Evolutionary conservation across 2,113 vertebrate species (phyloP).

Genomic region (Progne subis): DNA sequence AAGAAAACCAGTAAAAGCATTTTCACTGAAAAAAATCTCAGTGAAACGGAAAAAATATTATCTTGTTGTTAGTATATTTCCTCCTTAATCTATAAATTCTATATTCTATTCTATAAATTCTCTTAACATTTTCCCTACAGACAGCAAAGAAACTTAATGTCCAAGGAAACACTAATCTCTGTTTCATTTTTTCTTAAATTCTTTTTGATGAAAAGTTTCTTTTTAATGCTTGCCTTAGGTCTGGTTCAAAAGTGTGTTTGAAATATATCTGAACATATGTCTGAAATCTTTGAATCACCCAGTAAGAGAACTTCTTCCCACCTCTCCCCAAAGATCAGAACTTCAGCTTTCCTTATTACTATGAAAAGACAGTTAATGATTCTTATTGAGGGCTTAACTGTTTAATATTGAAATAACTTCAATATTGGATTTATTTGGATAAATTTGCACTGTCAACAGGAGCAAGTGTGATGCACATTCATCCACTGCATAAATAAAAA

Average conservation of each 20-base stretch:
- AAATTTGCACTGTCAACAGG: background rate
- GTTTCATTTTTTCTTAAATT: background rate
- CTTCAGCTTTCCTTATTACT: background rate
- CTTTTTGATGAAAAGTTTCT: background rate
- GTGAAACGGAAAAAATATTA: background rate
- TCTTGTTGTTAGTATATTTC: background rate
- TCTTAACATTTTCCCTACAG: accelerated
- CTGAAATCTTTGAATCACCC: background rate
- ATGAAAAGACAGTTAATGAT: background rate
- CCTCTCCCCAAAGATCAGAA: background rate
- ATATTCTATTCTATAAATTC: background rate
- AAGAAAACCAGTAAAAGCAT: background rate
- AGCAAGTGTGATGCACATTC: background rate
- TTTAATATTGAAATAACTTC: background rate
- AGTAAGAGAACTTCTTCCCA: background rate
- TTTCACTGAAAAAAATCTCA: background rate
- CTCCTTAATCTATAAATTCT: background rate
- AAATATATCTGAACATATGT: background rate
- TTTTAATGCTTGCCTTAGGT: background rate
- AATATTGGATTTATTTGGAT: background rate
- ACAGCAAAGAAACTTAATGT: background rate
- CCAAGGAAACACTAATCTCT: background rate
- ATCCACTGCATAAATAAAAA: background rate
- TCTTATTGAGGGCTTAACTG: background rate
- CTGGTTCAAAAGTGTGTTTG: background rate